Evolutionary conservation across 2,888 invertebrate genomes (phyloP).

Genomic region (Atethmia centrago): DNA sequence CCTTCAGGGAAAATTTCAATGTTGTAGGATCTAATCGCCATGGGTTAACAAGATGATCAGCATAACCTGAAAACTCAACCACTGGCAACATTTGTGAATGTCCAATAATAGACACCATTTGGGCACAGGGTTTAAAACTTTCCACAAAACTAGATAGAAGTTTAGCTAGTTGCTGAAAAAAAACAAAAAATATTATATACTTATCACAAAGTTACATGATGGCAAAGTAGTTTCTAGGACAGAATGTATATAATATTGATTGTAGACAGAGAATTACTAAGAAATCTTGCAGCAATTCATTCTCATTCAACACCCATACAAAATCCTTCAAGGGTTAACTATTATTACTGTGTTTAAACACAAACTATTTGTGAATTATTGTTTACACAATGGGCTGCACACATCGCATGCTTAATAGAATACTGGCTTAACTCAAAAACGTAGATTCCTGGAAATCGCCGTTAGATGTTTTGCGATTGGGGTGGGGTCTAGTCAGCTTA

Average conservation of each 20-base stretch:
- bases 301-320: not conserved
- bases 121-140: slow-evolving; percentile 97
- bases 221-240: not conserved
- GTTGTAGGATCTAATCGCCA: slow-evolving; percentile 98
- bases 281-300: not conserved
- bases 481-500: no score
- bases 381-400: not conserved
- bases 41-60: slow-evolving; percentile 96
- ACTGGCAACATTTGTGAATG: slow-evolving; percentile 98
- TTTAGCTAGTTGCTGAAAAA: slow-evolving; percentile 94
- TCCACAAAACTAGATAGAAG: slow-evolving; percentile 97
- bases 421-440: no score
- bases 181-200: slow-evolving; percentile 30
- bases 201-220: not conserved
- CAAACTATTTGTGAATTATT: not conserved
- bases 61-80: slow-evolving; percentile 97
- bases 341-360: not conserved
- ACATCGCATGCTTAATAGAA: no score
- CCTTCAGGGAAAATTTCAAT: slow-evolving; percentile 91
- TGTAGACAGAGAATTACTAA: not conserved
- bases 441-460: no score
- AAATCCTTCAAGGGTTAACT: not conserved
- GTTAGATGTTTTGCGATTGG: no score
- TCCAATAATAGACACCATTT: slow-evolving; percentile 98
- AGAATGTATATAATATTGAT: not conserved